phyloP scores from a whole-genome alignment of 2,113 vertebrate genomes.

The Ascaphus truei region DNA sequence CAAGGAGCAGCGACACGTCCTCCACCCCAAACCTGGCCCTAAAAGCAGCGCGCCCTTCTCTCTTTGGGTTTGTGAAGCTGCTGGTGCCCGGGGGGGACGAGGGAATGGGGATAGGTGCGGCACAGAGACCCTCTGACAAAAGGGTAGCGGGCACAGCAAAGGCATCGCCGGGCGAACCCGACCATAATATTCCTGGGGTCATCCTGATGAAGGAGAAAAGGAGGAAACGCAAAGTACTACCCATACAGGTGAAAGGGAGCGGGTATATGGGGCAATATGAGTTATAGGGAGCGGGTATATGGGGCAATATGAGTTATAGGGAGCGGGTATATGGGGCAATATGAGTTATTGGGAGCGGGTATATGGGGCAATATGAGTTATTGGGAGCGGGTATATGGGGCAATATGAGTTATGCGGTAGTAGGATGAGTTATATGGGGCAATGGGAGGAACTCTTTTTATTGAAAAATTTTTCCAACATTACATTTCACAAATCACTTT shows the following conservation, averaged over 20 bases:
- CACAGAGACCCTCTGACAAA: constrained; percentile 37
- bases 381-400: no score
- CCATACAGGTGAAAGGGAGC: constrained; percentile 64
- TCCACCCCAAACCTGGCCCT: constrained; percentile 37
- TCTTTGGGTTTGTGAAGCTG: constrained; percentile 77
- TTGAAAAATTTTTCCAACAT: no score
- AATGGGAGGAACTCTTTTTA: no score
- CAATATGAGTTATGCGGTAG: no score
- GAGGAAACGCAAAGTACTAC: constrained; percentile 58
- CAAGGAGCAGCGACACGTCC: constrained; percentile 18
- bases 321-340: no score
- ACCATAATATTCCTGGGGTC: constrained; percentile 75
- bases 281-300: no score
- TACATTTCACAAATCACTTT: no score
- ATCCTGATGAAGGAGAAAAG: constrained; percentile 58
- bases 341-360: no score
- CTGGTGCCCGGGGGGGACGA: constrained; percentile 38
- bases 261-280: no score
- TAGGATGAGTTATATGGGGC: no score
- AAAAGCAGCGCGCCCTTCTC: constrained; percentile 39
- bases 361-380: no score
- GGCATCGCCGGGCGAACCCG: constrained; percentile 30
- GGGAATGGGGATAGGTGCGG: neutral
- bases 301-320: no score
- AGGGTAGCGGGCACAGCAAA: constrained; percentile 13